phyloP scores from a whole-genome alignment of 2,797 vertebrate species.

The Loris lydekkerianus region DNA sequence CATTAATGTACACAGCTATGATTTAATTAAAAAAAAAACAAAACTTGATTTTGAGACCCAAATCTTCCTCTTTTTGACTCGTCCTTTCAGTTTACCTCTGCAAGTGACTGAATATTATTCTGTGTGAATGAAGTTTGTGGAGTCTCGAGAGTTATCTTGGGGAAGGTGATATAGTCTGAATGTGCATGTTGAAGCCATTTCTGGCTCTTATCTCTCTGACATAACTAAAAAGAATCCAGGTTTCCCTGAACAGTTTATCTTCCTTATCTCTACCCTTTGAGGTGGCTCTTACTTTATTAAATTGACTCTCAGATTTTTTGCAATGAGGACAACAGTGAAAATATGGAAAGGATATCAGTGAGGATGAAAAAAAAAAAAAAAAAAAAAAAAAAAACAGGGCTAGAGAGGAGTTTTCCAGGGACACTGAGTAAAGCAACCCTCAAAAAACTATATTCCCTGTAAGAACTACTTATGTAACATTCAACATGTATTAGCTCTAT shows the following conservation, averaged over 20 bases:
- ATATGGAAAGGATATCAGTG: neutral
- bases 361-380: neutral
- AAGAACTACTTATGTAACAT: neutral
- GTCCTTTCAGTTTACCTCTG: neutral
- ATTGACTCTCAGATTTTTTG: neutral
- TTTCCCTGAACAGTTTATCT: neutral
- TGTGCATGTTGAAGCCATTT: fast-evolving
- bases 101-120: neutral
- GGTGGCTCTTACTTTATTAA: neutral
- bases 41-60: neutral
- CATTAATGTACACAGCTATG: no score
- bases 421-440: neutral
- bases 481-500: neutral
- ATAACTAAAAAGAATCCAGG: neutral
- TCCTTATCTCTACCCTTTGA: neutral
- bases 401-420: neutral
- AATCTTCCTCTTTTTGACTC: neutral
- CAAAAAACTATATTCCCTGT: neutral
- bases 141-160: fast-evolving
- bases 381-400: neutral
- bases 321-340: neutral
- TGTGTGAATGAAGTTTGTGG: neutral
- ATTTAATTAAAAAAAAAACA: no score
- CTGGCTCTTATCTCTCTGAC: fast-evolving
- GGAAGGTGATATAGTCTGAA: fast-evolving